Evolutionary conservation across 2,888 invertebrate genomes (phyloP).

Genomic region (Gastrophysa polygoni): DNA sequence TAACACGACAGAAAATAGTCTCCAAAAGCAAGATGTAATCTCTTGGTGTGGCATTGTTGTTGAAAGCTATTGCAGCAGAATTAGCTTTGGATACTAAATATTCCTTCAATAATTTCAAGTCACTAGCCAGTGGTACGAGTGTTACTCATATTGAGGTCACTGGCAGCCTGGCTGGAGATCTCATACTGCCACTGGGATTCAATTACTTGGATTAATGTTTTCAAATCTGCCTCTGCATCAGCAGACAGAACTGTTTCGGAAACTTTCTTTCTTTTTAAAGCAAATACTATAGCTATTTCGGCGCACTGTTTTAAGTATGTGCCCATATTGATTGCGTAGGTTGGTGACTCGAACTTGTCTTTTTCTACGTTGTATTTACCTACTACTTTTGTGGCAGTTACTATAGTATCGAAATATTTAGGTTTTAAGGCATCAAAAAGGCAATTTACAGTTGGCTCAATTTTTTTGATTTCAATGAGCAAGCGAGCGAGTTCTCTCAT

Average conservation of each 20-base stretch:
- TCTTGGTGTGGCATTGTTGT: conserved; percentile 8
- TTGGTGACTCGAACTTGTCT: conserved; percentile 13
- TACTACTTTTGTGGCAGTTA: conserved; percentile 21
- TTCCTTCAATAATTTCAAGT: conserved; percentile 26
- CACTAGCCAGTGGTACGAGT: conserved; percentile 34
- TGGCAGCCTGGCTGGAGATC: conserved; percentile 25
- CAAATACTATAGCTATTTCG: conserved; percentile 19
- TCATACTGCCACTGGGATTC: conserved; percentile 29
- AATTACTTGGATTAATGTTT: conserved; percentile 37
- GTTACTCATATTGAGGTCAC: conserved; percentile 32
- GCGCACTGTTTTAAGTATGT: conserved; percentile 18
- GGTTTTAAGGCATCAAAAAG: conserved; percentile 21
- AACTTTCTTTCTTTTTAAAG: conserved; percentile 20
- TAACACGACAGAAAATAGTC: conserved; percentile 38
- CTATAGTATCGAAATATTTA: conserved; percentile 21
- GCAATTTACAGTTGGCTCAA: conserved; percentile 9
- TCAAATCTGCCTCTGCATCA: conserved; percentile 34
- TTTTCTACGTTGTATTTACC: conserved; percentile 13
- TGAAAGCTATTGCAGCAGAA: conserved; percentile 13
- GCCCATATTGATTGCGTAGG: conserved; percentile 19
- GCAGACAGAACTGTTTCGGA: conserved; percentile 9
- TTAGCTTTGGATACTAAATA: conserved; percentile 19
- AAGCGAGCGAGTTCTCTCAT: conserved; percentile 26
- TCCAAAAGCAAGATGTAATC: conserved; percentile 32
- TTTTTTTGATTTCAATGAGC: conserved; percentile 18